These are phyloP conservation scores for Hystrix brachyura DNA, from an alignment of 2,113 vertebrate genomes.

Conservation along the genomic window DNA sequence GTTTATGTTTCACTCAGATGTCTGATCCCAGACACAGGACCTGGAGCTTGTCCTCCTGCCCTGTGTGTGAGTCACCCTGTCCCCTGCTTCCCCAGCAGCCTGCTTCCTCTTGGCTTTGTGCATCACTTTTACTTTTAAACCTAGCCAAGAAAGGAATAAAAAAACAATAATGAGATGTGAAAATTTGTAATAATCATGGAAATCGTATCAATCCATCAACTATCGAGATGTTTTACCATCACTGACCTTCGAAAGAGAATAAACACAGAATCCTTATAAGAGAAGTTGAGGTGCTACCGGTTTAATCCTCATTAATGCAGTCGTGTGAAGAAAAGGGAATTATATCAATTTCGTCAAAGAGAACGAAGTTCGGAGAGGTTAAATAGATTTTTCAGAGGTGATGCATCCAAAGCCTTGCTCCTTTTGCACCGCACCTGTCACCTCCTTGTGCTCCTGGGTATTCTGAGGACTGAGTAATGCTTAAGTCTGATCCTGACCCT, in stretches of 20 bases:
- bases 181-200: not conserved
- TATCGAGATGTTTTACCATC: not conserved
- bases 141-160: not conserved
- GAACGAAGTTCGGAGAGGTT: not conserved
- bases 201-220: not conserved
- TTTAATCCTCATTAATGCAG: not conserved
- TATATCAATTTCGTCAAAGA: slow-evolving; percentile 5
- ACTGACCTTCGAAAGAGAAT: not conserved
- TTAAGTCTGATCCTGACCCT: not conserved
- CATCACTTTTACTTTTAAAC: not conserved
- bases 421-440: rapidly evolving
- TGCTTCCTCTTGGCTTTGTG: not conserved
- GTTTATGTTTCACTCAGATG: not conserved
- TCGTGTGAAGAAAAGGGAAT: not conserved
- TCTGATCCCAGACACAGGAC: not conserved
- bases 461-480: not conserved
- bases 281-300: not conserved
- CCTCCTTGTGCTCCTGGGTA: rapidly evolving
- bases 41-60: not conserved
- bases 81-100: not conserved
- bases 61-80: not conserved
- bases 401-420: not conserved
- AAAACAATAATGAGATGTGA: not conserved
- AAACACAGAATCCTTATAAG: not conserved
- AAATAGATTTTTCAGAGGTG: not conserved